These are phyloP conservation scores for Drosophila pectinifera DNA, from an alignment of 1,140 invertebrate genomes.

Conservation along the genomic window DNA sequence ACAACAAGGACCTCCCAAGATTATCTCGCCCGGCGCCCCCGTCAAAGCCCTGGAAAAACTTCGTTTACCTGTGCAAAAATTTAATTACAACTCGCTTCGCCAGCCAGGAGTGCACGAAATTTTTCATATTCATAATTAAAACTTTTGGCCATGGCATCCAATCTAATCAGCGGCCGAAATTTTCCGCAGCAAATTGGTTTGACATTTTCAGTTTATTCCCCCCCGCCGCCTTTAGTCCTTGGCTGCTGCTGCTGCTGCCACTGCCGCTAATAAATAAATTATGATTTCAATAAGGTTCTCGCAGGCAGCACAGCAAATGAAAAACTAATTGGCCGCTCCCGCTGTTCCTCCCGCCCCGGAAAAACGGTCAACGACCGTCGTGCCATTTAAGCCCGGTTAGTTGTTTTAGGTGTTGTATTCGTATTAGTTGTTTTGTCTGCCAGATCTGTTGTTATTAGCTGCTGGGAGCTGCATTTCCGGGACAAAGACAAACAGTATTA, in stretches of 20 bases:
- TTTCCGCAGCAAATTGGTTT: constrained; percentile 66
- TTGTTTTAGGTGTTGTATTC: constrained; percentile 34
- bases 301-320: constrained; percentile 27
- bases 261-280: constrained; percentile 69
- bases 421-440: constrained; percentile 15
- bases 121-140: constrained; percentile 75
- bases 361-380: constrained; percentile 1
- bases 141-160: constrained; percentile 64
- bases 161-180: constrained; percentile 70
- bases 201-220: constrained; percentile 59
- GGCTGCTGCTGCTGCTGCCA: constrained; percentile 9
- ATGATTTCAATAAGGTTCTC: constrained; percentile 75
- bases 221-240: neutral
- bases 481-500: neutral
- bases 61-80: constrained; percentile 64
- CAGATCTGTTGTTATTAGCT: constrained; percentile 3
- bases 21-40: constrained; percentile 6
- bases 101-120: constrained; percentile 41
- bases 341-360: constrained; percentile 3
- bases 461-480: constrained; percentile 8
- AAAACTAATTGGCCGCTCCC: constrained; percentile 59
- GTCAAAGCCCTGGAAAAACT: constrained; percentile 22
- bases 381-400: constrained; percentile 7
- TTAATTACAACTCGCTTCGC: constrained; percentile 58
- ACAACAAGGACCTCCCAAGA: constrained; percentile 25